Evolutionary conservation across 2,888 invertebrate species (phyloP).

Genomic region (Gerris lacustris): DNA sequence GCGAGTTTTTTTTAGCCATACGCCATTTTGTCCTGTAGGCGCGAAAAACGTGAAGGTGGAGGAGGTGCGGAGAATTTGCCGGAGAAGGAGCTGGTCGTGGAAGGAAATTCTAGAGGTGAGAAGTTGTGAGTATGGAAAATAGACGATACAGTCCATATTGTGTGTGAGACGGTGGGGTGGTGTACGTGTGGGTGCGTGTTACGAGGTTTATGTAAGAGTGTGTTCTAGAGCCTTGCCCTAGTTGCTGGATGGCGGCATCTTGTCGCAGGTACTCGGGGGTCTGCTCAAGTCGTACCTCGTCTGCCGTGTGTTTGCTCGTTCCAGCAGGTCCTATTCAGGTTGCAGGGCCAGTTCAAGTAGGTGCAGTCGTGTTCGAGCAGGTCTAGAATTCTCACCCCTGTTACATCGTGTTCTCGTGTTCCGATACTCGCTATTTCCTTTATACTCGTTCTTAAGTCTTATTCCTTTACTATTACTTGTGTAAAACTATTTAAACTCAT

Average conservation of each 20-base stretch:
- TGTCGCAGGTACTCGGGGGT: neutral
- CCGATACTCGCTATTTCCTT: neutral
- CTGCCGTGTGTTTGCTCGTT: neutral
- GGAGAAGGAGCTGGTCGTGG: neutral
- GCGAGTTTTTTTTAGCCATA: neutral
- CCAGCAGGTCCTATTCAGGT: no score
- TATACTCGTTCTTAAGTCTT: no score
- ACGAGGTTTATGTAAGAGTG: constrained; percentile 13
- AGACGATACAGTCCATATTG: no score
- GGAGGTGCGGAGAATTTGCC: constrained; percentile 8
- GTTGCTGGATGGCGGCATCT: neutral
- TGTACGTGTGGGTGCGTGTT: constrained; percentile 9
- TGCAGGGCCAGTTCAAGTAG: no score
- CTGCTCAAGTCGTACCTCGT: neutral
- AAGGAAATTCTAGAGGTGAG: no score
- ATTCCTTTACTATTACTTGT: no score
- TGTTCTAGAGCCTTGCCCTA: neutral
- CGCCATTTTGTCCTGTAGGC: constrained; percentile 24
- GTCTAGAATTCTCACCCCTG: no score
- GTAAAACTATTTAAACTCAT: no score
- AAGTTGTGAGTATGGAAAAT: no score
- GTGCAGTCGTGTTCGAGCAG: no score
- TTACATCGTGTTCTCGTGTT: constrained; percentile 8
- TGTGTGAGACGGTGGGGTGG: no score
- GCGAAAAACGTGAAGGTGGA: constrained; percentile 19